Conservation (phyloP, 35 echinoderm and acorn worm species). For the Amphiura filiformis region DNA sequence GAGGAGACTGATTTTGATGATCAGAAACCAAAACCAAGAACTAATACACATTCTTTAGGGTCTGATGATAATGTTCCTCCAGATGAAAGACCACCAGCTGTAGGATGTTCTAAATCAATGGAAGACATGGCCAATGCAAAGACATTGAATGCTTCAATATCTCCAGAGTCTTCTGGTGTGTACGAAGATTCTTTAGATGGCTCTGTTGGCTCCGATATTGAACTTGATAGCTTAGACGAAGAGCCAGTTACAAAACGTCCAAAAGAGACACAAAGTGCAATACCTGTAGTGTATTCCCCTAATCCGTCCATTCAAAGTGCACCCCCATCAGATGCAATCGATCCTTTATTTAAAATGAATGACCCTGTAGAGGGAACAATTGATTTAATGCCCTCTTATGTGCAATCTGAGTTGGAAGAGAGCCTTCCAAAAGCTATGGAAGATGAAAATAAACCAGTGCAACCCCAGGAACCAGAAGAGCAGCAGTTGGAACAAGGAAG, state of each 20-base stretch:
- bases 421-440: background rate
- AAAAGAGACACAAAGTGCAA: background rate
- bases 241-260: background rate
- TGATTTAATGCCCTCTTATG: background rate
- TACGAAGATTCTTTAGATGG: background rate
- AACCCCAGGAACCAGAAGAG: too few species aligned
- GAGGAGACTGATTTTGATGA: background rate
- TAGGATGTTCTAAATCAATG: constrained; percentile 44
- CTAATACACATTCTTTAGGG: background rate
- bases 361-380: background rate
- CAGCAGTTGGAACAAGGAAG: too few species aligned
- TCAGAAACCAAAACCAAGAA: background rate
- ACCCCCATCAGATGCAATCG: background rate
- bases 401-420: background rate
- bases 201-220: background rate
- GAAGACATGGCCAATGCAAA: constrained; percentile 22
- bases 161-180: background rate
- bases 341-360: background rate
- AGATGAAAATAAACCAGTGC: too few species aligned
- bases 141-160: background rate
- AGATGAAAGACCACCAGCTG: constrained; percentile 36
- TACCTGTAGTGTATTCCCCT: background rate
- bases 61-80: background rate
- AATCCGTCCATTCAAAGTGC: background rate
- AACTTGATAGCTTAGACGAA: background rate